These are phyloP conservation scores for Ophion obscuratus DNA, from an alignment of 2,888 invertebrate genomes.

Conservation along the genomic window DNA sequence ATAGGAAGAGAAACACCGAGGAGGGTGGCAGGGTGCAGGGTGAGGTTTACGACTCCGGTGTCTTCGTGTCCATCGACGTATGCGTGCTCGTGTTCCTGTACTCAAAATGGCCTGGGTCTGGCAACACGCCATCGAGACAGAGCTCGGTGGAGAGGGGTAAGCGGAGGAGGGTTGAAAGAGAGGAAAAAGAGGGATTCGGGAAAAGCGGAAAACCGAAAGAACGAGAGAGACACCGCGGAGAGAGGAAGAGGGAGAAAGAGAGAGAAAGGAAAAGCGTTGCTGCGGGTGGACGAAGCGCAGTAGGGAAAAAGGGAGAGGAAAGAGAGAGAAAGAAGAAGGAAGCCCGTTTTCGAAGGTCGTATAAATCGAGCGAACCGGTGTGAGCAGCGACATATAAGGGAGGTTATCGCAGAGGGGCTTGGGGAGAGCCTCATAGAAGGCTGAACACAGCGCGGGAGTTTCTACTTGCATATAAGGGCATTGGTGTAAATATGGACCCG, in stretches of 20 bases:
- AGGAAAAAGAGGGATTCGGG: conserved; percentile 2
- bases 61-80: conserved; percentile 44
- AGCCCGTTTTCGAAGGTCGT: conserved; percentile 77
- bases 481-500: conserved; percentile 12
- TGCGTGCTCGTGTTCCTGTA: conserved; percentile 10
- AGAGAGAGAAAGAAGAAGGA: conserved; percentile 24
- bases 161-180: background rate
- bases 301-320: conserved; percentile 24
- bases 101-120: conserved; percentile 11
- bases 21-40: conserved; percentile 29
- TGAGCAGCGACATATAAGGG: conserved; percentile 63
- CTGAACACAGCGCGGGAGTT: conserved; percentile 33
- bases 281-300: conserved; percentile 27
- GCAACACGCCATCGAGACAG: conserved; percentile 15
- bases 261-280: conserved; percentile 25
- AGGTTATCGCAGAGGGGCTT: conserved; percentile 65
- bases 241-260: background rate
- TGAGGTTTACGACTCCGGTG: conserved; percentile 62
- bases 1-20: conserved; percentile 57
- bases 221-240: conserved; percentile 48
- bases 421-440: conserved; percentile 43
- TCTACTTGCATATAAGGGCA: conserved; percentile 21
- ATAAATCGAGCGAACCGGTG: conserved; percentile 74
- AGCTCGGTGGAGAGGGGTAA: background rate
- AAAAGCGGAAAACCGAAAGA: conserved; percentile 55